Evolutionary conservation across 2,113 vertebrate species (phyloP), one percentile per base, ranked within the genome.

Genomic region (Limnothrissa miodon): DNA sequence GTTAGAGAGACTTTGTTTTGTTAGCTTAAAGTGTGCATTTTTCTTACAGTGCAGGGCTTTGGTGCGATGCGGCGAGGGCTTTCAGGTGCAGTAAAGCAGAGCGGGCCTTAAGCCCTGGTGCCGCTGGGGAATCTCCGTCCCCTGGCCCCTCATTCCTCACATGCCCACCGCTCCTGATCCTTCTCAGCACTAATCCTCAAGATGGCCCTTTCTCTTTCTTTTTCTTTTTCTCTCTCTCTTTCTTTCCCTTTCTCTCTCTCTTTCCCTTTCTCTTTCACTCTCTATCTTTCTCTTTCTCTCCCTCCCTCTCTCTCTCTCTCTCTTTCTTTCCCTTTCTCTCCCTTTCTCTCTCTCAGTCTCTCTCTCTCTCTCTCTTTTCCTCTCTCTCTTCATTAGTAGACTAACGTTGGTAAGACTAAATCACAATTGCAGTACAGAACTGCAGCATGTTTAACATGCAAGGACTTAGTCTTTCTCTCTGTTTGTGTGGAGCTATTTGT

Each of bases 21-120:
- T n/a, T n/a, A n/a, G n/a, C n/a, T n/a, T n/a, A n/a, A n/a, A n/a
- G n/a, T n/a, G n/a, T n/a, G n/a, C n/a, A n/a, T n/a, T n/a, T n/a
- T n/a, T n/a, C n/a, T n/a, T n/a, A n/a, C n/a, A n/a, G n/a, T n/a
- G n/a, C n/a, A 23, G 51, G 51, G 51, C 51, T 33, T 74, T 74
- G 33, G 33, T 2, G 1, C 19, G 66, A 13, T 33, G 10, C 15
- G 29, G 10, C 1, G 59, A 3, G 25, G 66, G 29, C 33, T 74
- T 74, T 74, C 66, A 74, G 66, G 66, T 66, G 66, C 66, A 74
- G 11, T 33, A 33, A 33, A 74, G 66, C 66, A 74, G 66, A 74
- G 66, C 11, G 66, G 15, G 21, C 33, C 59, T 74, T 74, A 74
- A 74, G 29, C 66, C 66, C 66, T 33, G 5, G 29, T 29, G 6